A percentile compares a stretch with the other conserved stretches of the same genome.
These are phyloP conservation scores for Stegodyphus mimosarum DNA, from an alignment of 1,140 invertebrate species.

Conservation along the genomic window DNA sequence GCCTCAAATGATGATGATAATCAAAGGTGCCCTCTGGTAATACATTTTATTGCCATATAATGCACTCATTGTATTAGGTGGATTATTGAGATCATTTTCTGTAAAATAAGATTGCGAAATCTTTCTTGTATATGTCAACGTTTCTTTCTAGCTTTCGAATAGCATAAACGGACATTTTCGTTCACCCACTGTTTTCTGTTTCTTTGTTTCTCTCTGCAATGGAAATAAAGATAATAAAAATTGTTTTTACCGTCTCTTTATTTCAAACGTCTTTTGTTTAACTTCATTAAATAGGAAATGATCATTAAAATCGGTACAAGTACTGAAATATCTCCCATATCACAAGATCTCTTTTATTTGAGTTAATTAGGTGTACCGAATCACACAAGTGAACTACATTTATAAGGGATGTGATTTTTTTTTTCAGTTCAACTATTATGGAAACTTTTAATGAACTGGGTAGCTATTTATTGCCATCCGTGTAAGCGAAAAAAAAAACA, in stretches of 20 bases:
- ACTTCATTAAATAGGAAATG: not conserved
- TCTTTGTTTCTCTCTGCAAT: constrained; percentile 57
- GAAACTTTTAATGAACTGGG: no score
- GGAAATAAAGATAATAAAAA: constrained; percentile 49
- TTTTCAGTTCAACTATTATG: no score
- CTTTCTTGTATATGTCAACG: constrained; percentile 39
- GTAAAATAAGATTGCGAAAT: constrained; percentile 54
- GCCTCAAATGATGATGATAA: constrained; percentile 55
- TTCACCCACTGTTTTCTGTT: constrained; percentile 54
- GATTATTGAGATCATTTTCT: constrained; percentile 45
- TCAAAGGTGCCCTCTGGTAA: constrained; percentile 52
- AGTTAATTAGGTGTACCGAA: no score
- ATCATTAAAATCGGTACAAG: no score
- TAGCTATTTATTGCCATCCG: no score
- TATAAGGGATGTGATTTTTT: no score
- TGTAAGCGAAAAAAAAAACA: no score
- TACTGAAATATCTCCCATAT: no score
- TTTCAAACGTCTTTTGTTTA: not conserved
- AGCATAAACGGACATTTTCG: constrained; percentile 37
- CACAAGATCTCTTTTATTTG: no score
- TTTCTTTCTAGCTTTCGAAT: constrained; percentile 46
- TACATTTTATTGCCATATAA: constrained; percentile 21
- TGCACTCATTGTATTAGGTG: constrained; percentile 56
- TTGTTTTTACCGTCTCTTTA: not conserved
- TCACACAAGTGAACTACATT: no score